A percentile compares a stretch with the other conserved stretches of the same genome.
Conservation (phyloP, 1,140 invertebrate genomes). For the Drosophila lacteicornis region DNA sequence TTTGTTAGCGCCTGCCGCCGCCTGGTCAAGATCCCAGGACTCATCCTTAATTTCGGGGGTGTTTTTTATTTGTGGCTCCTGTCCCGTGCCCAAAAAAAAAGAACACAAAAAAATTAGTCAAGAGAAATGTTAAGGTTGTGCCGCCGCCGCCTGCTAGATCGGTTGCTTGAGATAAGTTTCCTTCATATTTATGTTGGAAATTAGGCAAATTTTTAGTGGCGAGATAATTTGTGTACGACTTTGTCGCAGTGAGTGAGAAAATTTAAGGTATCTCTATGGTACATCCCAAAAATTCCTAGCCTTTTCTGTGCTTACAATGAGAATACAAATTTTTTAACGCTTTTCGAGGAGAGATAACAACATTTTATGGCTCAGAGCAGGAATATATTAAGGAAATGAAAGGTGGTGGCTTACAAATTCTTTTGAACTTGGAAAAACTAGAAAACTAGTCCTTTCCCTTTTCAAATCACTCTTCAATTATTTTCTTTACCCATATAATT, state of each 20-base stretch:
- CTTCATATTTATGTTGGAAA: slow-evolving; percentile 81
- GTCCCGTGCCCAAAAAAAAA: slow-evolving; percentile 41
- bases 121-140: slow-evolving; percentile 23
- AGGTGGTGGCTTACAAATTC: neutral
- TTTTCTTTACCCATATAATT: neutral
- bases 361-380: neutral
- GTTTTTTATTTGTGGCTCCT: slow-evolving; percentile 43
- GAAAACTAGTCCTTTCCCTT: neutral
- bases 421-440: neutral
- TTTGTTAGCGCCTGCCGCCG: slow-evolving; percentile 75
- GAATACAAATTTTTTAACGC: slow-evolving; percentile 29
- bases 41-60: slow-evolving; percentile 49
- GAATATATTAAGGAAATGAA: neutral
- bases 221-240: slow-evolving; percentile 84
- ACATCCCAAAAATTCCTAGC: slow-evolving; percentile 15
- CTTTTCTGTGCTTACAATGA: slow-evolving; percentile 11
- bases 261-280: slow-evolving; percentile 39
- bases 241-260: slow-evolving; percentile 83
- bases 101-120: slow-evolving; percentile 68
- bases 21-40: slow-evolving; percentile 63
- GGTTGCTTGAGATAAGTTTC: slow-evolving; percentile 62
- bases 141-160: slow-evolving; percentile 58
- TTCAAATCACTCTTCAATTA: neutral
- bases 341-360: slow-evolving; percentile 26
- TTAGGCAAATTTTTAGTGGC: slow-evolving; percentile 84